Percentiles rank a stretch among this genome's conserved stretches.
Evolutionary conservation across 2,797 vertebrate species (phyloP).

Genomic region (Gymnopithys bicolor): DNA sequence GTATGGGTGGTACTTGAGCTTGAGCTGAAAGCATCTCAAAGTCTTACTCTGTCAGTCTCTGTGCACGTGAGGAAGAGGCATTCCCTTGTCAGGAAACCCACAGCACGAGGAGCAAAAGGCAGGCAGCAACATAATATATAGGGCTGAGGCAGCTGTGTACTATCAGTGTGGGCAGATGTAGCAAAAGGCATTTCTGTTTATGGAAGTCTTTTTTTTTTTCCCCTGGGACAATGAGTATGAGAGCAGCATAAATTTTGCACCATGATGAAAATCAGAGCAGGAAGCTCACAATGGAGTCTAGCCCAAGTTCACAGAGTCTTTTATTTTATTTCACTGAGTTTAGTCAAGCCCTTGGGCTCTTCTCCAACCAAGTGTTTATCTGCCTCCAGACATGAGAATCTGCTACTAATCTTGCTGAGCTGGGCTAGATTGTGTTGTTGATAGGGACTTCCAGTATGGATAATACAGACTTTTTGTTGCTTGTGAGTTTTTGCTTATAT

Average conservation of each 20-base stretch:
- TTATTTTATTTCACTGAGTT: not conserved
- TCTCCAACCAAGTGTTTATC: not conserved
- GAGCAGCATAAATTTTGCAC: not conserved
- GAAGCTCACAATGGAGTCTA: not conserved
- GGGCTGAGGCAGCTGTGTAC: not conserved
- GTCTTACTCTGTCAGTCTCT: not conserved
- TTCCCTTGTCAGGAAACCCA: not conserved
- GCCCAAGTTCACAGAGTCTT: not conserved
- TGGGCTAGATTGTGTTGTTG: not conserved
- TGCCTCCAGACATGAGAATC: not conserved
- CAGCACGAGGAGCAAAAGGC: not conserved
- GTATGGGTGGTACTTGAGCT: accelerated
- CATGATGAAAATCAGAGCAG: not conserved
- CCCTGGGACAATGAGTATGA: accelerated
- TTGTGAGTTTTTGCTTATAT: not conserved
- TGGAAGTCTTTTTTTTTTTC: not conserved
- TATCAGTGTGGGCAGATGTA: not conserved
- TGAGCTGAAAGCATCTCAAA: accelerated
- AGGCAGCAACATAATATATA: not conserved
- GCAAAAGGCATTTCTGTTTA: not conserved
- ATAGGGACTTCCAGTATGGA: not conserved
- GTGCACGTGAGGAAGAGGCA: not conserved
- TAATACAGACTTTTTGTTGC: not conserved
- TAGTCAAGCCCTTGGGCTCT: not conserved
- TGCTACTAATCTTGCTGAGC: not conserved